Evolutionary conservation across 2,113 vertebrate species (phyloP).

Genomic region (Tursiops truncatus): DNA sequence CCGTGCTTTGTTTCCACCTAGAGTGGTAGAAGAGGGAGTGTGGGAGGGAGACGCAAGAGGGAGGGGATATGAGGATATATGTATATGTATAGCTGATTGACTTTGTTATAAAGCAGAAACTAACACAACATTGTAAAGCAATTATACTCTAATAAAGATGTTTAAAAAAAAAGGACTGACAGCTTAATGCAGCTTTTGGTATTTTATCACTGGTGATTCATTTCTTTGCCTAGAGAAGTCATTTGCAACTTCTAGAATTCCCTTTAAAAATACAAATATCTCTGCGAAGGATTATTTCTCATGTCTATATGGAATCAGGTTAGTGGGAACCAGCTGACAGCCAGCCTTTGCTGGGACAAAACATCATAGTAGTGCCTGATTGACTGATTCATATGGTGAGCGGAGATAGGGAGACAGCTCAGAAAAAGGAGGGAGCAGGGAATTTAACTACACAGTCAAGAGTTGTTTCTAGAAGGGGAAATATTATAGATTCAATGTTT

Average conservation of each 20-base stretch:
- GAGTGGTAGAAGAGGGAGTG: too few relatives aligned
- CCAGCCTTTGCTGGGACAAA: neutral
- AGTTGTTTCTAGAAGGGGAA: neutral
- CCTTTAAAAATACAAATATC: constrained; percentile 2
- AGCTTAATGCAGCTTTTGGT: neutral
- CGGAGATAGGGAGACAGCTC: accelerated
- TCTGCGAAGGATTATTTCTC: neutral
- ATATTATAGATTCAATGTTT: neutral
- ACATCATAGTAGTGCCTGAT: neutral
- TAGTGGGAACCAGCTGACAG: neutral
- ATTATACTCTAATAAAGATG: too few relatives aligned
- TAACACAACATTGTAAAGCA: too few relatives aligned
- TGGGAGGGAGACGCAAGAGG: too few relatives aligned
- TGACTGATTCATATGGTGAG: too few relatives aligned
- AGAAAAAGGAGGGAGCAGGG: neutral
- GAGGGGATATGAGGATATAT: too few relatives aligned
- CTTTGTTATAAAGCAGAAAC: too few relatives aligned
- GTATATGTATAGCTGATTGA: too few relatives aligned
- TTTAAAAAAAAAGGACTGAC: neutral
- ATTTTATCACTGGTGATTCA: neutral
- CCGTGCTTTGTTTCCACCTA: too few relatives aligned
- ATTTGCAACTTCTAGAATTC: constrained; percentile 1
- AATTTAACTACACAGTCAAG: neutral
- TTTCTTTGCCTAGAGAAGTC: neutral
- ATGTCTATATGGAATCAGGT: neutral